phyloP scores from a whole-genome alignment of 2,888 invertebrate genomes.

The Cecidostiba fungosa region DNA sequence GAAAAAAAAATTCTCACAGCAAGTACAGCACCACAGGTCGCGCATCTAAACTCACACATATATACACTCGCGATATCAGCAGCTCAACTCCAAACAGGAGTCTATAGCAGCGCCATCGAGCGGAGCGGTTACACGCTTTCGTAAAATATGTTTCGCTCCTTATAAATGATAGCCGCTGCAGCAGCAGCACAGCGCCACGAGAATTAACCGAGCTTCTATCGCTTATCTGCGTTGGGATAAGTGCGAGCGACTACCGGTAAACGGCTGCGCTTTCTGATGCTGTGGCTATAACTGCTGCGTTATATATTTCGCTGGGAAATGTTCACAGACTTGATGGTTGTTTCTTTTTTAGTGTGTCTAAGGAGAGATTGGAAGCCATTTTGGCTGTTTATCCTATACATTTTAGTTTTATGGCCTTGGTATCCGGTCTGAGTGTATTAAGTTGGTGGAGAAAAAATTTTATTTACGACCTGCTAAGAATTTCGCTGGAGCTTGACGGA shows the following conservation, averaged over 20 bases:
- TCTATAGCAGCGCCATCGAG: constrained; percentile 25
- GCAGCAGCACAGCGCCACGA: constrained; percentile 41
- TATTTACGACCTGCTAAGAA: no score
- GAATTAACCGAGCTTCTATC: constrained; percentile 61
- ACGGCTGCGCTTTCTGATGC: neutral
- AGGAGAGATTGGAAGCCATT: neutral
- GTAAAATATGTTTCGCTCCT: constrained; percentile 73
- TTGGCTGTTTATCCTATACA: neutral
- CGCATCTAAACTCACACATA: neutral
- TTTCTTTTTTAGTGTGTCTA: neutral
- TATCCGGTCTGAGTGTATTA: no score
- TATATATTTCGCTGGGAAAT: neutral
- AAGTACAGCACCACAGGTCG: no score
- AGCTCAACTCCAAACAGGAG: constrained; percentile 19
- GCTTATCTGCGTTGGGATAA: constrained; percentile 32
- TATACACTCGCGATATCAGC: neutral
- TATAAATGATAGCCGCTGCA: constrained; percentile 71
- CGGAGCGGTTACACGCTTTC: constrained; percentile 59
- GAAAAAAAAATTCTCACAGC: neutral
- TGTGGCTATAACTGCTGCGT: neutral
- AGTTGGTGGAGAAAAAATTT: neutral
- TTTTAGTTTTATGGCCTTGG: neutral
- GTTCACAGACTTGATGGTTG: neutral
- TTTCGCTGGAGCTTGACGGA: neutral
- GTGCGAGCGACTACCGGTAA: constrained; percentile 32